Evolutionary conservation across 64 coral and sea anemone genomes (phyloP).

Genomic region (Stichodactyla helianthus): DNA sequence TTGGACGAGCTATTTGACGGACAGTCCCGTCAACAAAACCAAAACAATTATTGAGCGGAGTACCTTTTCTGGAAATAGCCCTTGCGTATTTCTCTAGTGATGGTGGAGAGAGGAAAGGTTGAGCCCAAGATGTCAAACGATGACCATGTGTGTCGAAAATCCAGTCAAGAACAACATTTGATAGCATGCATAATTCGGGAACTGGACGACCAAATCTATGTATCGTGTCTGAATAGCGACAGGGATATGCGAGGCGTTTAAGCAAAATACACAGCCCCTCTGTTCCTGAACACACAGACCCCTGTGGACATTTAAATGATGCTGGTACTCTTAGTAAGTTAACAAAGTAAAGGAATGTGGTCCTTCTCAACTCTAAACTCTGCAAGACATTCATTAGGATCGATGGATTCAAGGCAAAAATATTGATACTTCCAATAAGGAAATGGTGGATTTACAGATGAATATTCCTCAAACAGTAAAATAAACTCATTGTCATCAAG

Average conservation of each 20-base stretch:
- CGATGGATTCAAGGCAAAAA: background rate
- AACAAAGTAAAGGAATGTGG: background rate
- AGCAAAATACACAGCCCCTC: background rate
- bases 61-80: too few relatives aligned
- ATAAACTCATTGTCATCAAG: too few relatives aligned
- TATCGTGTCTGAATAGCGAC: slow-evolving; percentile 13
- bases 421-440: background rate
- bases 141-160: background rate
- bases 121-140: background rate
- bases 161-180: background rate
- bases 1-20: too few relatives aligned
- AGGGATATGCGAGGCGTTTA: background rate
- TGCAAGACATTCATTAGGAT: background rate
- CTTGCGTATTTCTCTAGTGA: background rate
- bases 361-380: background rate
- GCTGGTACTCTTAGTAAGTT: background rate
- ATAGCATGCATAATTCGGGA: background rate
- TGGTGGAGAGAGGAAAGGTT: background rate
- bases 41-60: too few relatives aligned
- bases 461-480: too few relatives aligned
- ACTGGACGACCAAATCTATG: background rate
- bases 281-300: background rate
- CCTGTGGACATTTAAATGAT: background rate
- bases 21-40: too few relatives aligned
- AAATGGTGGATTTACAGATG: too few relatives aligned